Evolutionary conservation across 2,888 invertebrate genomes (phyloP).

Genomic region (Aspidiotus destructor): DNA sequence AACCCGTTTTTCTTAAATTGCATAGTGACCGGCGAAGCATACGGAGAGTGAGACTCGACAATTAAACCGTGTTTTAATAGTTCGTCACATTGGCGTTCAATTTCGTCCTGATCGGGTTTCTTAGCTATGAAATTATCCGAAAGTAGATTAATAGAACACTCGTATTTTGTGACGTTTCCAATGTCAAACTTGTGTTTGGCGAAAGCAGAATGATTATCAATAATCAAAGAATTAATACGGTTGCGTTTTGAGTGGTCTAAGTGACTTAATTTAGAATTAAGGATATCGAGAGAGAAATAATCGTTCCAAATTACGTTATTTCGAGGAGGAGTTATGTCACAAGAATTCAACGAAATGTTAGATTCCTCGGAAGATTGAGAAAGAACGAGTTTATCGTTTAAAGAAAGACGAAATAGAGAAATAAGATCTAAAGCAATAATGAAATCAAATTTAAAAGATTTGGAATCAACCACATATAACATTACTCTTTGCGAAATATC

Average conservation of each 20-base stretch:
- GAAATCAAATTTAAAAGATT: not conserved
- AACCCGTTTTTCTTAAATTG: not conserved
- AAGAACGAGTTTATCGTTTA: too few species aligned
- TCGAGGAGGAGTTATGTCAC: too few species aligned
- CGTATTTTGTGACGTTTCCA: not conserved
- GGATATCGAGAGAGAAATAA: too few species aligned
- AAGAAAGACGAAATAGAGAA: not conserved
- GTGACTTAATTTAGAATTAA: too few species aligned
- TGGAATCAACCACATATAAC: not conserved
- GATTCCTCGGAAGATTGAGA: too few species aligned
- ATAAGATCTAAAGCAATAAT: not conserved
- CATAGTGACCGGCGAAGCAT: not conserved
- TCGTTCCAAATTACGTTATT: too few species aligned
- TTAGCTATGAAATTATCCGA: not conserved
- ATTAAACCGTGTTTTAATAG: not conserved
- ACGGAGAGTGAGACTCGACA: not conserved
- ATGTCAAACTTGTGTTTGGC: not conserved
- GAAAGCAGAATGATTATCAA: not conserved
- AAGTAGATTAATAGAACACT: too few species aligned
- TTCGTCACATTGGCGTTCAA: not conserved
- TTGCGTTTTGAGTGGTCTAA: too few species aligned
- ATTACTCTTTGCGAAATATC: not conserved
- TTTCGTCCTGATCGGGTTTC: not conserved
- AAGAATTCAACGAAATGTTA: too few species aligned
- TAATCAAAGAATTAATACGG: too few species aligned